A percentile compares a stretch with the other conserved stretches of the same genome.
phyloP scores from a whole-genome alignment of 2,888 invertebrate species.

The Chironomus riparius region DNA sequence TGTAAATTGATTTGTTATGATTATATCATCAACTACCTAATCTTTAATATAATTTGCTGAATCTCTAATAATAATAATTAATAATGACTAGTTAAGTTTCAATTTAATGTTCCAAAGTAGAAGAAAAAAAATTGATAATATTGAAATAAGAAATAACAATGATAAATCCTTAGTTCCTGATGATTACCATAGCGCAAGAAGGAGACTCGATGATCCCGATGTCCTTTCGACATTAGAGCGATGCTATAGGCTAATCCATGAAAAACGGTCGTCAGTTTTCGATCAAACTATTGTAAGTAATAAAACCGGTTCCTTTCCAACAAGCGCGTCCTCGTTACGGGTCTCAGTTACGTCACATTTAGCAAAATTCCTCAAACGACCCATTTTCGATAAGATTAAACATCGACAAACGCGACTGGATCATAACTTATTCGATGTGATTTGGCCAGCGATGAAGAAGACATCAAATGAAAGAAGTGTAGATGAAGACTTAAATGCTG shows the following conservation, averaged over 20 bases:
- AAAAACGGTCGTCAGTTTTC: constrained; percentile 39
- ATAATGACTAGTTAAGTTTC: too few species aligned
- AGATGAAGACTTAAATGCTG: constrained; percentile 64
- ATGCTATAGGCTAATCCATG: constrained; percentile 61
- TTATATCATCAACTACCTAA: background rate
- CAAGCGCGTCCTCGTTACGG: constrained; percentile 51
- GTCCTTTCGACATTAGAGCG: constrained; percentile 63
- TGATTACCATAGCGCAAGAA: constrained; percentile 64
- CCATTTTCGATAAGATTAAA: constrained; percentile 66
- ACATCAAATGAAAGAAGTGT: constrained; percentile 50
- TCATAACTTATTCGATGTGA: constrained; percentile 78
- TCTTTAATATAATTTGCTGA: background rate
- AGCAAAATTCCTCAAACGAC: constrained; percentile 64
- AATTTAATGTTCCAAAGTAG: background rate
- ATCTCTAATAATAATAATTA: too few species aligned
- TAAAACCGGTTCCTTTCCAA: constrained; percentile 42
- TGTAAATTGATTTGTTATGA: background rate
- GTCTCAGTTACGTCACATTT: constrained; percentile 50
- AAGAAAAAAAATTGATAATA: background rate
- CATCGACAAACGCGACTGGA: constrained; percentile 69
- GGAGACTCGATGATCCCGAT: constrained; percentile 60
- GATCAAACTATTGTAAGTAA: constrained; percentile 38
- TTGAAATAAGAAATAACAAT: background rate
- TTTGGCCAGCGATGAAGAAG: constrained; percentile 82
- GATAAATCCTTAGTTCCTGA: constrained; percentile 52